Percentiles rank a stretch among this genome's conserved stretches.
phyloP scores from a whole-genome alignment of 2,888 invertebrate genomes.

The Ormyrus labotus region DNA sequence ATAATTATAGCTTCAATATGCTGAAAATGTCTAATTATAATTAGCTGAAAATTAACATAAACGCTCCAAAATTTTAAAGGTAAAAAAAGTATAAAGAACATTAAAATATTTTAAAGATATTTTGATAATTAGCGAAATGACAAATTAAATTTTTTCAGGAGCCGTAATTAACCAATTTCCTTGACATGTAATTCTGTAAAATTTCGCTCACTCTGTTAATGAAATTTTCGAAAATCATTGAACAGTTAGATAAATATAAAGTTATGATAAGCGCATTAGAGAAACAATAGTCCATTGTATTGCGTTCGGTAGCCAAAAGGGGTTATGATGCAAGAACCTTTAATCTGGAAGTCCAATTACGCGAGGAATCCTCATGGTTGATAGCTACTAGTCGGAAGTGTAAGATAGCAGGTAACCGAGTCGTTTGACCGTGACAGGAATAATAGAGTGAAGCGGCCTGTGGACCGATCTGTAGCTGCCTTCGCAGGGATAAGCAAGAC shows the following conservation, averaged over 20 bases:
- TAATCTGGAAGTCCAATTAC: slow-evolving; percentile 59
- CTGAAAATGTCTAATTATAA: too few relatives aligned
- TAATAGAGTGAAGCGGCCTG: slow-evolving; percentile 63
- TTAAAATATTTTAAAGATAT: too few relatives aligned
- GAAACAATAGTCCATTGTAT: slow-evolving; percentile 1
- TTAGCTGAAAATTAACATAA: too few relatives aligned
- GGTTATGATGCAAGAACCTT: slow-evolving; percentile 38
- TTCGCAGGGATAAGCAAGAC: slow-evolving; percentile 63
- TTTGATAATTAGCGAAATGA: too few relatives aligned
- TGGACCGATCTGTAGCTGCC: slow-evolving; percentile 62
- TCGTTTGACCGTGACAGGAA: slow-evolving; percentile 65
- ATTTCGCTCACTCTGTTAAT: too few relatives aligned
- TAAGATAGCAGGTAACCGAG: slow-evolving; percentile 58
- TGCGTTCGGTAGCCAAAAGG: background rate
- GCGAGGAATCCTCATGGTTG: slow-evolving; percentile 41
- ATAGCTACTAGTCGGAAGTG: slow-evolving; percentile 52
- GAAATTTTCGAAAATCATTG: too few relatives aligned
- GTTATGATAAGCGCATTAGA: too few relatives aligned
- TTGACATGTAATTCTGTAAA: too few relatives aligned
- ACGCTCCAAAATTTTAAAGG: background rate
- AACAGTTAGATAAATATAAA: too few relatives aligned
- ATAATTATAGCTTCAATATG: too few relatives aligned
- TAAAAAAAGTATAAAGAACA: background rate
- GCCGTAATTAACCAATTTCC: too few relatives aligned
- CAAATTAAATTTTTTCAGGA: too few relatives aligned